Evolutionary conservation across 2,113 vertebrate genomes (phyloP).

Genomic region (Phocoena phocoena): DNA sequence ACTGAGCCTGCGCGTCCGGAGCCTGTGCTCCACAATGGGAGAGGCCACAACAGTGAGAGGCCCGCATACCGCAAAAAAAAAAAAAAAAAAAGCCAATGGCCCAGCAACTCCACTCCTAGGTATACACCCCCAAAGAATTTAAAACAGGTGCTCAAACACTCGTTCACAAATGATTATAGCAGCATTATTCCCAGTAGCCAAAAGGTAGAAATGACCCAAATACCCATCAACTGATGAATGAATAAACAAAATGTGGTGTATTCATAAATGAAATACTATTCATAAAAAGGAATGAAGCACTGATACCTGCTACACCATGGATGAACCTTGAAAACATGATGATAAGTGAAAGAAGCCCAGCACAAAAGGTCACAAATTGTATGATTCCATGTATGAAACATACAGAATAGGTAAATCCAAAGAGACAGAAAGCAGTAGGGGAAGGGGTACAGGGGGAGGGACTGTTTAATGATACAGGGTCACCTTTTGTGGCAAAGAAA

Average conservation of each 20-base stretch:
- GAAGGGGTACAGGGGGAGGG: not conserved
- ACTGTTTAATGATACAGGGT: not conserved
- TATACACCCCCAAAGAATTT: not conserved
- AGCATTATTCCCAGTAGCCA: not conserved
- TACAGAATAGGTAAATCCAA: not conserved
- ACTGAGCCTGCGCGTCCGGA: too few species aligned
- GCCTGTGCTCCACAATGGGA: too few species aligned
- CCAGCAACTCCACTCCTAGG: not conserved
- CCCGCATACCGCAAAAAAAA: too few species aligned
- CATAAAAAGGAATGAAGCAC: not conserved
- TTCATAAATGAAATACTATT: not conserved
- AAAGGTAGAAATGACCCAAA: not conserved
- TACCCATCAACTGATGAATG: not conserved
- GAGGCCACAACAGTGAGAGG: too few species aligned
- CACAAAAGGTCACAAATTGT: not conserved
- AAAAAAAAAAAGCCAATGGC: not conserved
- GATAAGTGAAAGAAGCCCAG: not conserved
- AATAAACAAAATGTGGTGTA: not conserved
- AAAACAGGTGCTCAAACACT: not conserved
- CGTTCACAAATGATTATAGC: not conserved
- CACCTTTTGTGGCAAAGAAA: not conserved
- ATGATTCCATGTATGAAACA: not conserved
- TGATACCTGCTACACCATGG: not conserved
- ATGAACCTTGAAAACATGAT: not conserved
- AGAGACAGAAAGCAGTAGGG: not conserved